Evolutionary conservation across 2,888 invertebrate genomes (phyloP).

Genomic region (Neoscelio sp.): DNA sequence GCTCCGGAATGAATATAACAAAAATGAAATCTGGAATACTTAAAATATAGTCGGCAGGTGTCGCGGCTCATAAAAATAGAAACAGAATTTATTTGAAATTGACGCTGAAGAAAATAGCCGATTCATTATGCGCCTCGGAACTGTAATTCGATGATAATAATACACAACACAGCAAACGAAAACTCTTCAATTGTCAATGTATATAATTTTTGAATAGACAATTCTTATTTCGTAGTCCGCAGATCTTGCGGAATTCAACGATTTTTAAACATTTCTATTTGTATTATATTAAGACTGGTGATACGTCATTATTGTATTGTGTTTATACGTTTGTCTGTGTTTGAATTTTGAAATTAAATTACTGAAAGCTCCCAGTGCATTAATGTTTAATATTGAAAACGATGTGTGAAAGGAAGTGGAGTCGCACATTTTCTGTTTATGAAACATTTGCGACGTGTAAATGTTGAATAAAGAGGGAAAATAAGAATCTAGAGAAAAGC

Average conservation of each 20-base stretch:
- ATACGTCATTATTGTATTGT: too few relatives aligned
- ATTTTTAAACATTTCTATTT: too few relatives aligned
- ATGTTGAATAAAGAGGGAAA: conserved; percentile 4
- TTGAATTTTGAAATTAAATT: too few relatives aligned
- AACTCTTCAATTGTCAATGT: neutral
- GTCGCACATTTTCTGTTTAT: neutral
- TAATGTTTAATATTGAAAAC: neutral
- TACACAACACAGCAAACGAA: neutral
- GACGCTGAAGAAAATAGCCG: conserved; percentile 26
- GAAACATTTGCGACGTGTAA: neutral
- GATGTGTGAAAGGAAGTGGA: too few relatives aligned
- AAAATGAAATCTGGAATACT: conserved; percentile 37
- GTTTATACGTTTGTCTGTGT: too few relatives aligned
- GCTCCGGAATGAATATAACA: conserved; percentile 17
- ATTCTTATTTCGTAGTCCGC: too few relatives aligned
- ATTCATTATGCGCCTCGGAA: conserved; percentile 9
- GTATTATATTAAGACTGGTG: too few relatives aligned
- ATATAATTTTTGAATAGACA: too few relatives aligned
- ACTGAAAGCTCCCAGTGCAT: too few relatives aligned
- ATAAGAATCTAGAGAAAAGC: conserved; percentile 1
- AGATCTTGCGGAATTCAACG: too few relatives aligned
- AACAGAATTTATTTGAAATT: conserved; percentile 54
- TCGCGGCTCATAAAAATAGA: conserved; percentile 68
- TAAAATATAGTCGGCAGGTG: conserved; percentile 56
- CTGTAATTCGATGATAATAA: conserved; percentile 24